These are phyloP conservation scores for Solea senegalensis DNA, from an alignment of 2,113 vertebrate species.

Conservation along the genomic window DNA sequence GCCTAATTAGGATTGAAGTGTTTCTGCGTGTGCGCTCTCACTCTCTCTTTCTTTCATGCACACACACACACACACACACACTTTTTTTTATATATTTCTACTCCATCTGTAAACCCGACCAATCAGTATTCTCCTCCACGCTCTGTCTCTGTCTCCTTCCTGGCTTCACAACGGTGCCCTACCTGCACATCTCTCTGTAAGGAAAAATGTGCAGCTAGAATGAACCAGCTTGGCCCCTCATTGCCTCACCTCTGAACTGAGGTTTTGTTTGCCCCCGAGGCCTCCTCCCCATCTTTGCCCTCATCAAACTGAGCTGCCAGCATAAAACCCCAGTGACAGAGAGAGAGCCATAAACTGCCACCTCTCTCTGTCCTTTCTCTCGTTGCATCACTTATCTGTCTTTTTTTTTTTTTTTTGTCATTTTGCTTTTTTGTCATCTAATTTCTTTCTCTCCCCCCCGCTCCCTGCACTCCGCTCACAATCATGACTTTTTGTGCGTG, in stretches of 20 bases:
- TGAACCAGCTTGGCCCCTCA: slow-evolving; percentile 35
- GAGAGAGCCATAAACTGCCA: slow-evolving; percentile 31
- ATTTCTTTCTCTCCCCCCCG: not conserved
- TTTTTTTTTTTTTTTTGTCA: not conserved
- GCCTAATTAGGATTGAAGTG: slow-evolving; percentile 63
- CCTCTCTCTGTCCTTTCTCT: not conserved
- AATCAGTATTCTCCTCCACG: slow-evolving; percentile 55
- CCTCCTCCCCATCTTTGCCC: slow-evolving; percentile 33
- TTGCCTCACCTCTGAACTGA: slow-evolving; percentile 59
- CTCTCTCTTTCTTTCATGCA: not conserved
- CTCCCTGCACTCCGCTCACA: not conserved
- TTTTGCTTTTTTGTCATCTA: not conserved
- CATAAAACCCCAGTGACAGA: slow-evolving; percentile 43
- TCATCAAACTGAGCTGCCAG: slow-evolving; percentile 60
- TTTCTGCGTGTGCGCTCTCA: slow-evolving; percentile 4
- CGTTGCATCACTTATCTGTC: slow-evolving; percentile 21
- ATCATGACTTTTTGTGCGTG: not conserved
- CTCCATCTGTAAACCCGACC: slow-evolving; percentile 44
- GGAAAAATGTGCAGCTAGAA: slow-evolving; percentile 30
- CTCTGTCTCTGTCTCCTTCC: slow-evolving; percentile 10
- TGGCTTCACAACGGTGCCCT: slow-evolving; percentile 24
- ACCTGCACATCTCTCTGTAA: slow-evolving; percentile 33
- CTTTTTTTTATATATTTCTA: slow-evolving; percentile 11
- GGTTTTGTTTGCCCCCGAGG: slow-evolving; percentile 57
- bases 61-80: not conserved